Evolutionary conservation across 2,888 invertebrate genomes (phyloP).

Genomic region (Thalpophila matura): DNA sequence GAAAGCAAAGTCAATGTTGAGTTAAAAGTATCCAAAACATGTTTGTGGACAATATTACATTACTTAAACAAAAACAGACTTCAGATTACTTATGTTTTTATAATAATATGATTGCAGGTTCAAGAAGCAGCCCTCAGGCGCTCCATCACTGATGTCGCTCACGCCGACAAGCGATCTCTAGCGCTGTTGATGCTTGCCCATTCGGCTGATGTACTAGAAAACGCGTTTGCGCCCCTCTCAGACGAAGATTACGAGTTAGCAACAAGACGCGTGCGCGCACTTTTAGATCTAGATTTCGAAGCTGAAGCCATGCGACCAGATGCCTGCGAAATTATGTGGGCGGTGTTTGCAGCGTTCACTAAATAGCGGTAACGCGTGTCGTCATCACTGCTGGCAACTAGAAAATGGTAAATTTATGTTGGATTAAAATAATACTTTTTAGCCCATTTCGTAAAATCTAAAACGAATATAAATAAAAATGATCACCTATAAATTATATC

Average conservation of each 20-base stretch:
- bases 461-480: slow-evolving; percentile 55
- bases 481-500: slow-evolving; percentile 37
- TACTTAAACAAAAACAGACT: slow-evolving; percentile 25
- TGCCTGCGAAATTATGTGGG: slow-evolving; percentile 99
- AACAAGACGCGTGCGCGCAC: slow-evolving; percentile 98
- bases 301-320: slow-evolving; percentile 97
- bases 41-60: slow-evolving; percentile 30
- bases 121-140: slow-evolving; percentile 99
- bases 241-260: slow-evolving; percentile 99
- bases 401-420: slow-evolving; percentile 64
- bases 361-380: slow-evolving; percentile 93
- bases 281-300: slow-evolving; percentile 99
- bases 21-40: slow-evolving; percentile 33
- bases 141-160: slow-evolving; percentile 99
- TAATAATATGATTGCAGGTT: slow-evolving; percentile 91
- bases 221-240: slow-evolving; percentile 99
- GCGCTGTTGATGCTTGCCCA: slow-evolving; percentile 98
- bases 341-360: slow-evolving; percentile 99
- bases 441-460: slow-evolving; percentile 59
- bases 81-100: background rate
- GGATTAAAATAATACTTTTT: slow-evolving; percentile 57
- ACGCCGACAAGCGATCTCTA: slow-evolving; percentile 98
- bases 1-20: slow-evolving; percentile 19
- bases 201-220: slow-evolving; percentile 99
- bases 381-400: slow-evolving; percentile 64